A percentile compares a stretch with the other conserved stretches of the same genome.
Conservation (phyloP, 2,888 invertebrate species). For the Malthinus seriepunctatus region DNA sequence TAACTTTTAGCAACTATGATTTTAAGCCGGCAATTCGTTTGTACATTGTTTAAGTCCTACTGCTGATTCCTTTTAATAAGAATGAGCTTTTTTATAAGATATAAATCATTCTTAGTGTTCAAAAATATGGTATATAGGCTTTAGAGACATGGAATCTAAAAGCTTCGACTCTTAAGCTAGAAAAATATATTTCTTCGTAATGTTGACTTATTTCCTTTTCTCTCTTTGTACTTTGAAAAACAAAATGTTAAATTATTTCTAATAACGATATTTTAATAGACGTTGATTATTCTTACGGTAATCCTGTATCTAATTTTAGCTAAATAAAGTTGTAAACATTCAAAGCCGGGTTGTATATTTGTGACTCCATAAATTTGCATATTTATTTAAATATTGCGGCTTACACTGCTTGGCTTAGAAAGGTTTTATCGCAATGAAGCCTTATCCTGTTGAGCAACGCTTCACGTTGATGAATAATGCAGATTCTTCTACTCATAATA, state of each 20-base stretch:
- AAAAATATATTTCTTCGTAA: conserved; percentile 1
- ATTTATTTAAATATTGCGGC: conserved; percentile 16
- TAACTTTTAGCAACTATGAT: conserved; percentile 2
- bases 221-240: no score
- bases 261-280: no score
- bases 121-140: conserved; percentile 3
- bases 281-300: no score
- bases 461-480: conserved; percentile 34
- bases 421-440: conserved; percentile 19
- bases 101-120: conserved; percentile 5
- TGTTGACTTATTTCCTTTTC: no score
- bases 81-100: conserved; percentile 1
- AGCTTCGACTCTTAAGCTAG: conserved; percentile 1
- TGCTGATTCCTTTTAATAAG: conserved; percentile 5
- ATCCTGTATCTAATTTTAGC: not conserved
- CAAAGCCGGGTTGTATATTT: conserved; percentile 10
- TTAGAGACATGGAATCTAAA: conserved; percentile 4
- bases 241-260: no score
- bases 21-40: conserved; percentile 3
- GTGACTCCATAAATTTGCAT: conserved; percentile 16
- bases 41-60: not conserved
- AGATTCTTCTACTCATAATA: conserved; percentile 30
- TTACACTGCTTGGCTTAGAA: conserved; percentile 12
- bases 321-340: conserved; percentile 10
- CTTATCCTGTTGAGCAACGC: conserved; percentile 25